Conservation (phyloP, 2,888 invertebrate genomes). For the Chrysolina haemoptera region DNA sequence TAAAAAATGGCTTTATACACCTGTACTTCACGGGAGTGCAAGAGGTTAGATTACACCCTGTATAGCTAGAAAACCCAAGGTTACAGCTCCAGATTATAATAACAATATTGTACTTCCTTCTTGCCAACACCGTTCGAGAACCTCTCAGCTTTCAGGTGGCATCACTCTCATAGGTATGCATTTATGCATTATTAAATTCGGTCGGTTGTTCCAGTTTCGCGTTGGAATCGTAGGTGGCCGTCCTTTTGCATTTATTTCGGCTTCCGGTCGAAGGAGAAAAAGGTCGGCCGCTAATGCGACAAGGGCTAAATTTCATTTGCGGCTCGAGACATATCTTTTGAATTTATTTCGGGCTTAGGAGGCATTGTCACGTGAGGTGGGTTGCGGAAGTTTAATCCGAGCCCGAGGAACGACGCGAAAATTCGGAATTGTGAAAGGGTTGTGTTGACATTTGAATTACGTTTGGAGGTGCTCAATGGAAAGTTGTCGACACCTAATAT, state of each 20-base stretch:
- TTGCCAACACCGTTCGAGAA: background rate
- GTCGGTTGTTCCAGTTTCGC: constrained; percentile 8
- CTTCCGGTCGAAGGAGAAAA: constrained; percentile 20
- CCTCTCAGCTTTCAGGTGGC: background rate
- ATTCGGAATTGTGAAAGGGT: background rate
- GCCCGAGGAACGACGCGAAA: background rate
- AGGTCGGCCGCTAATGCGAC: constrained; percentile 22
- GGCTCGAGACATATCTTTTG: constrained; percentile 15
- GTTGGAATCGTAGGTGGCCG: constrained; percentile 15
- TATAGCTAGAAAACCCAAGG: too few species aligned
- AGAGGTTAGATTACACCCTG: too few species aligned
- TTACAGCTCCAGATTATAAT: too few species aligned
- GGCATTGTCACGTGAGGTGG: constrained; percentile 12
- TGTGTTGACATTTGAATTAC: background rate
- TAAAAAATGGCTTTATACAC: too few species aligned
- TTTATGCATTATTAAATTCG: constrained; percentile 22
- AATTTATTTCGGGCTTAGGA: constrained; percentile 15
- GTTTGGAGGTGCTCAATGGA: background rate
- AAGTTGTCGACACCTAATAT: too few species aligned
- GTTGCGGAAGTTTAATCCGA: constrained; percentile 1
- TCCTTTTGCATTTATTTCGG: constrained; percentile 9
- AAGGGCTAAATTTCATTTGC: constrained; percentile 23
- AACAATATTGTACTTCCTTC: too few species aligned
- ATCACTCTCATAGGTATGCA: constrained; percentile 7
- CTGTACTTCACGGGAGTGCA: too few species aligned